A percentile compares a stretch with the other conserved stretches of the same genome.
Conservation (phyloP, 2,888 invertebrate species). For the Latrodectus hesperus region DNA sequence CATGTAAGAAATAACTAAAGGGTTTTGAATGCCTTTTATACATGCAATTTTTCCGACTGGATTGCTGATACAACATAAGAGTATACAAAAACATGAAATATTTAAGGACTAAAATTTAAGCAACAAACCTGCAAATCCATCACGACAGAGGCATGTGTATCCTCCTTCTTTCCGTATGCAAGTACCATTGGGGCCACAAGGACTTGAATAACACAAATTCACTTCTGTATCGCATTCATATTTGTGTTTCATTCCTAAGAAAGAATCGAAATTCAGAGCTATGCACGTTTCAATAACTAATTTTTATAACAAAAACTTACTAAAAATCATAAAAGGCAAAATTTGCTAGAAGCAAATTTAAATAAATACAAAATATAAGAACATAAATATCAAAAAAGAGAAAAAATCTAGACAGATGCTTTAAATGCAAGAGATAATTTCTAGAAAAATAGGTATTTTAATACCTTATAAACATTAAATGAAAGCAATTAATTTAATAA, state of each 20-base stretch:
- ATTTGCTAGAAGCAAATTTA: too few species aligned
- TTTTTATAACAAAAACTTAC: neutral
- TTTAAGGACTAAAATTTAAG: neutral
- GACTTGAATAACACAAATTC: conserved; percentile 96
- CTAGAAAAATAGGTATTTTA: too few species aligned
- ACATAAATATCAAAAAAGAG: too few species aligned
- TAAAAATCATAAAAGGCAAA: neutral
- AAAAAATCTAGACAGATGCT: too few species aligned
- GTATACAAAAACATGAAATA: neutral
- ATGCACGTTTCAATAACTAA: neutral
- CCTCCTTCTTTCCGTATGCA: conserved; percentile 92
- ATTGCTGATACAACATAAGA: too few species aligned
- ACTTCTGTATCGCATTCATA: conserved; percentile 97
- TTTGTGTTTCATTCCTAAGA: conserved; percentile 86
- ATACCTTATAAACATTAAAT: too few species aligned
- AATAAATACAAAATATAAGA: too few species aligned
- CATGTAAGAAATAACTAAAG: too few species aligned
- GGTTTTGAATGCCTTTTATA: too few species aligned
- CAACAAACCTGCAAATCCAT: conserved; percentile 83
- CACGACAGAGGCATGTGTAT: conserved; percentile 89
- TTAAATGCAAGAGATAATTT: too few species aligned
- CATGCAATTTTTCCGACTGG: neutral
- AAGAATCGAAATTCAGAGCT: too few species aligned
- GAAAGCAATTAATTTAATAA: too few species aligned
- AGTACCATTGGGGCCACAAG: conserved; percentile 90